A percentile compares a stretch with the other conserved stretches of the same genome.
phyloP scores from a whole-genome alignment of 2,797 vertebrate species.

The Dermochelys coriacea region DNA sequence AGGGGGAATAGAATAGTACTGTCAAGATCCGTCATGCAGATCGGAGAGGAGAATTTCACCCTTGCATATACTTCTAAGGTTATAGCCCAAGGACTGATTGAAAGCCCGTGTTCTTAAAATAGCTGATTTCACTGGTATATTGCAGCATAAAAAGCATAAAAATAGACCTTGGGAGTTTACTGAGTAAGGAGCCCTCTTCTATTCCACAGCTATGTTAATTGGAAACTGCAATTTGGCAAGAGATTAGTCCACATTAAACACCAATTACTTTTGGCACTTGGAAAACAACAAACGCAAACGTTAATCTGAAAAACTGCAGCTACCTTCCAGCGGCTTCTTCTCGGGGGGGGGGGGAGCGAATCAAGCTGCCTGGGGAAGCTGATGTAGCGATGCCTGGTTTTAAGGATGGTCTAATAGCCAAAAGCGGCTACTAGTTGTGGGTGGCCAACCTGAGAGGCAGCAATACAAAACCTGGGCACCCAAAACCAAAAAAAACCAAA shows the following conservation, averaged over 20 bases:
- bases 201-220: neutral
- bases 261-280: neutral
- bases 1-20: neutral
- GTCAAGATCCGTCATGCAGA: neutral
- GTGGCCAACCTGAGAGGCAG: neutral
- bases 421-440: neutral
- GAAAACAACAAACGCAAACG: neutral
- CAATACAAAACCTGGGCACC: neutral
- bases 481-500: no score
- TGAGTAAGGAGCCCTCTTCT: neutral
- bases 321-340: neutral
- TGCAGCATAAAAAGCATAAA: neutral
- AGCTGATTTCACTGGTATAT: neutral
- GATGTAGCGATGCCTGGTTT: neutral
- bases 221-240: neutral
- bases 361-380: neutral
- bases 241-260: neutral
- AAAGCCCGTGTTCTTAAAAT: neutral
- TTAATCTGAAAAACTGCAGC: neutral
- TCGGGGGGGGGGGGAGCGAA: neutral
- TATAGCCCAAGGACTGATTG: neutral
- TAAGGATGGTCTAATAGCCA: neutral
- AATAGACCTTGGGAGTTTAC: neutral
- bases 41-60: neutral
- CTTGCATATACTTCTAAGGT: neutral